Evolutionary conservation across 1,140 invertebrate species (phyloP), one percentile per base, ranked within the genome.

Genomic region (Tachypleus tridentatus): DNA sequence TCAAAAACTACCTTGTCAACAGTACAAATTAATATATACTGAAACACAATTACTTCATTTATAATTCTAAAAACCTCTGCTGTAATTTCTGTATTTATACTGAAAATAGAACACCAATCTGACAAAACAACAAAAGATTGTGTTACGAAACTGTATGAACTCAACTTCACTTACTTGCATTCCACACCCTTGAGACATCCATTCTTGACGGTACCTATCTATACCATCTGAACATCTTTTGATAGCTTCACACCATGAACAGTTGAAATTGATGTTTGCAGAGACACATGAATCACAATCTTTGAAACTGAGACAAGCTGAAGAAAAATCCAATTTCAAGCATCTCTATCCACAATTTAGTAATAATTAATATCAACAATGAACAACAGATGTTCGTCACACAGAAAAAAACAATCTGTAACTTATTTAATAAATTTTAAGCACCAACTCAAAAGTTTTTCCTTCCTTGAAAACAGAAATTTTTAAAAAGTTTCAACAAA

Each of bases 181-280:
- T 62, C 50, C 52, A 66, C 66, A 47, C 68, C 50, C 49, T 7
- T 7, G 7, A 54, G 7, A 8, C 10, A 91, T 71, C 94, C 94
- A 99, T 49, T 93, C 86, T 74, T 98, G 94, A 29, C 91, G 83
- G 58, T 86, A 80, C 57, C 93, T 81, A 74, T 93, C 96, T 4
- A 87, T 84, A n/a, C 92, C 94, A 71, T 86, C 89, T 10, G 91
- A 95, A 74, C 94, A 97, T 62, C 87, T 82, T 49, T 85, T 82
- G 8, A 88, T 75, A 4, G 78, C 78, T 2, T 86, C 81, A 76
- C 96, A 98, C 96, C 96, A 98, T 9, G 81, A 78, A 73, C 92
- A 97, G 51, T 77, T 73, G 70, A 81, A 77, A 4, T 72, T 73
- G 4, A 78, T 70, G n/a, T 64, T 71, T 64, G 75, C 65, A 11